A percentile compares a stretch with the other conserved stretches of the same genome.
phyloP scores from a whole-genome alignment of 1,140 invertebrate species.

The Camponotus vicinus region DNA sequence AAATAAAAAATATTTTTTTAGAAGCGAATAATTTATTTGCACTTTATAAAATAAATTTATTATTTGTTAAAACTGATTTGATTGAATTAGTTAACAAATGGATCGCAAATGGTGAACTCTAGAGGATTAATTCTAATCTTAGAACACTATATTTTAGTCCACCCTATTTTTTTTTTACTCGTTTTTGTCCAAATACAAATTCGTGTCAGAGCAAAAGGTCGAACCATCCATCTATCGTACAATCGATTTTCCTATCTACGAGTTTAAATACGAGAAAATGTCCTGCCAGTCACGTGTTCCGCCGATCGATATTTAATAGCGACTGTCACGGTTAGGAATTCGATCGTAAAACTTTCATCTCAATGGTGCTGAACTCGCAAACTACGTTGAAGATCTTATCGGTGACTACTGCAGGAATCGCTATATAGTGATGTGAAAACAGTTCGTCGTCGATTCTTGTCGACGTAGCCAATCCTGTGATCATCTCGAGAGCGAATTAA shows the following conservation, averaged over 20 bases:
- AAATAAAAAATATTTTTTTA: not conserved
- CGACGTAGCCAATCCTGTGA: conserved; percentile 27
- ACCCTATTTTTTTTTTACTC: not conserved
- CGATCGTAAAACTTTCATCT: conserved; percentile 61
- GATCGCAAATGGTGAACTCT: not conserved
- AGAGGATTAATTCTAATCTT: not conserved
- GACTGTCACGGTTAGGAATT: conserved; percentile 60
- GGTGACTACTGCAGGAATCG: conserved; percentile 20
- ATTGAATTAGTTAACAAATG: not conserved
- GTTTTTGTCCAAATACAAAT: conserved; percentile 2
- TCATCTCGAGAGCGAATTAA: conserved; percentile 8
- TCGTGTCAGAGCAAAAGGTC: conserved; percentile 23
- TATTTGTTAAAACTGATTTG: not conserved
- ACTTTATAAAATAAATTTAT: not conserved
- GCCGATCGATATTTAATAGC: conserved; percentile 64
- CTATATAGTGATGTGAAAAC: conserved; percentile 35
- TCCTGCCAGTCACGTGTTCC: conserved; percentile 47
- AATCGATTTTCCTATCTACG: conserved; percentile 48
- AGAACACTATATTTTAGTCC: not conserved
- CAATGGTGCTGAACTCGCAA: conserved; percentile 53
- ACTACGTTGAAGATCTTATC: conserved; percentile 53
- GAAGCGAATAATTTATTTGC: not conserved
- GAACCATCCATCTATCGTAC: conserved; percentile 8
- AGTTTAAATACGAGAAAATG: conserved; percentile 40
- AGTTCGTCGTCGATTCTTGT: conserved; percentile 28